These are phyloP conservation scores for Halisarca cf. caerulea DNA, from an alignment of 37 sponge, comb jelly and placozoan species.

Conservation along the genomic window DNA sequence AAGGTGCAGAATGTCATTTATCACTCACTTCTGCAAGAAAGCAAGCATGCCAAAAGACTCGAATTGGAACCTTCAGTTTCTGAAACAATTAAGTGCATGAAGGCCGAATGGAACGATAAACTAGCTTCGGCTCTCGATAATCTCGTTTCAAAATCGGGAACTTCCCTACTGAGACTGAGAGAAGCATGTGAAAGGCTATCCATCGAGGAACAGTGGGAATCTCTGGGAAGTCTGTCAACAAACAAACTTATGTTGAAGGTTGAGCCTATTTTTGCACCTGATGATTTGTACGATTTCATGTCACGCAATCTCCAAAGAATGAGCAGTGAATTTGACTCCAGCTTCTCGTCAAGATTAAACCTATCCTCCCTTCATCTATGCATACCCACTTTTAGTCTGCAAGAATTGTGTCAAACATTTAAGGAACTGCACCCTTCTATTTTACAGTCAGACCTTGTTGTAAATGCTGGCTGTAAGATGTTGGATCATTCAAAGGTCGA, in stretches of 20 bases:
- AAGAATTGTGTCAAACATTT: neutral
- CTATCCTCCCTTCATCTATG: neutral
- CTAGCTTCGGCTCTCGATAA: neutral
- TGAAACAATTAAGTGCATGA: neutral
- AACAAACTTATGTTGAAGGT: neutral
- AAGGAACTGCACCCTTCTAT: constrained; percentile 13
- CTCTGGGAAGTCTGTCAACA: neutral
- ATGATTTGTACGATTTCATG: constrained; percentile 1
- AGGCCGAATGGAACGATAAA: neutral
- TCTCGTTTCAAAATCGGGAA: neutral
- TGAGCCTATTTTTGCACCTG: neutral
- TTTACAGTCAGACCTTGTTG: neutral
- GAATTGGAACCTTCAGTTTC: neutral
- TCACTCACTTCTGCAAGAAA: neutral
- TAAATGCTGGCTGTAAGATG: neutral
- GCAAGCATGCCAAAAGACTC: neutral
- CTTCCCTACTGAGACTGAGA: neutral
- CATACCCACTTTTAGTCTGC: neutral
- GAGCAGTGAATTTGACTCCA: too few relatives aligned
- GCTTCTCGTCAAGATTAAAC: neutral
- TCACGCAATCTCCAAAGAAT: too few relatives aligned
- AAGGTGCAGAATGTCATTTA: neutral
- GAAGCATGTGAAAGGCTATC: neutral
- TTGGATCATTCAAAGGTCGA: too few relatives aligned
- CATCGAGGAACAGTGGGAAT: neutral